Base-by-base conservation (phyloP, 2,797 vertebrate species). In the Allenopithecus nigroviridis region DNA sequence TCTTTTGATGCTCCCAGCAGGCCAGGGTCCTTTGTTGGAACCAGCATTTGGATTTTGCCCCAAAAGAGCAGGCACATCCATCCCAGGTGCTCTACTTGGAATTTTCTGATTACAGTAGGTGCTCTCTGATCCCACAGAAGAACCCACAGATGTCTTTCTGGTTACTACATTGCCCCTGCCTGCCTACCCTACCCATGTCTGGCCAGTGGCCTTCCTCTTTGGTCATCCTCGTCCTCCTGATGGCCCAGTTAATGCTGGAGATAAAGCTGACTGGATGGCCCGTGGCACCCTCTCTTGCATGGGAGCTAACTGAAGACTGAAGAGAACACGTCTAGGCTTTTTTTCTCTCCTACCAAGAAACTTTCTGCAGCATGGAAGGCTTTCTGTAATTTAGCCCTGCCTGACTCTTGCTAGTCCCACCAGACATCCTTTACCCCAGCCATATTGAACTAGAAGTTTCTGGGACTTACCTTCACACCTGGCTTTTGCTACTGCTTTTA, bases 21-120 rank as follows among this genome's bases (percentile, higher is more conserved):
- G 98, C 99, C 98, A 99, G 98, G 1, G 99, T 99, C 99, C 99
- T 98, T 98, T 99, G 97, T 99, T 99, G 41, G 99, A 99, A 91
- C 99, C 99, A 46, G 99, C 99, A 95, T 99, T 99, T 84, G 99
- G 99, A 98, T 99, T 99, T 96, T 99, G 99, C 97, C 99, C 99
- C 98, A 99, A 98, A 98, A 99, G 99, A 97, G 99, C 99, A 98
- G 99, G 99, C 98, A 99, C 99, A 98, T 99, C 99, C 99, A 99
- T 99, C 98, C 99, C 98, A 99, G 97, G 95, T 97, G 98, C 99
- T 99, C 99, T 99, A 98, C 95, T 96, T 97, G 98, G 98, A 98
- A 98, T 98, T 99, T 99, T 99, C 99, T 98, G 89, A 95, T 97
- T 98, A 98, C 98, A 97, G 96, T 84, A 96, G 97, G 97, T 97